These are phyloP conservation scores for Beaufortia kweichowensis DNA, from an alignment of 2,113 vertebrate species.

Conservation along the genomic window DNA sequence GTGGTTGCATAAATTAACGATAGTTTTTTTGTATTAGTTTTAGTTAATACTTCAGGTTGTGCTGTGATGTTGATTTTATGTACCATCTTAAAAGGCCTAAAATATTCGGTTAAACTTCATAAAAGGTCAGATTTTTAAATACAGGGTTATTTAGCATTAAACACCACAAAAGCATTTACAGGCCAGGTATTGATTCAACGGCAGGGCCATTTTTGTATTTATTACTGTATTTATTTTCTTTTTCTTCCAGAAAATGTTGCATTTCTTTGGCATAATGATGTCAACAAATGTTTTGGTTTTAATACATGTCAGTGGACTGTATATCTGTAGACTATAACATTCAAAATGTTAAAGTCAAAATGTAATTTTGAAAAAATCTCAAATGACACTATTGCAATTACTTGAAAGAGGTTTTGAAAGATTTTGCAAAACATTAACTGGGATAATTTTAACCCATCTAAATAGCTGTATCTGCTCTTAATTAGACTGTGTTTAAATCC, in stretches of 20 bases:
- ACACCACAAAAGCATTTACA: not conserved
- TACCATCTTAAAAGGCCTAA: not conserved
- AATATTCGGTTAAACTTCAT: not conserved
- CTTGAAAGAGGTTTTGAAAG: no score
- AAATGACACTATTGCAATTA: no score
- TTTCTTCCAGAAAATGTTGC: not conserved
- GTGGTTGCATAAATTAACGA: not conserved
- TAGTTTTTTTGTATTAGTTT: not conserved
- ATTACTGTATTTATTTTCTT: no score
- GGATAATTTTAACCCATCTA: no score
- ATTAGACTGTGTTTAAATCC: not conserved
- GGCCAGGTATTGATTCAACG: not conserved
- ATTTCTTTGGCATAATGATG: no score
- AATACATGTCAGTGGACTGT: not conserved
- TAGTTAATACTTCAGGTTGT: no score
- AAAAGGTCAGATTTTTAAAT: not conserved
- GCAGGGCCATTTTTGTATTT: constrained; percentile 7
- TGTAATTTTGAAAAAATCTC: no score
- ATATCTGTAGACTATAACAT: no score
- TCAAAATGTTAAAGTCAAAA: no score
- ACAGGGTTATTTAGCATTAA: not conserved
- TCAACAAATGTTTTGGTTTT: not conserved
- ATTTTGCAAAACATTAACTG: no score
- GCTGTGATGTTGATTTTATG: not conserved
- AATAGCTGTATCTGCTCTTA: not conserved